A percentile compares a stretch with the other conserved stretches of the same genome.
Evolutionary conservation across 2,888 invertebrate species (phyloP).

Genomic region (Chrysotoxum bicinctum): DNA sequence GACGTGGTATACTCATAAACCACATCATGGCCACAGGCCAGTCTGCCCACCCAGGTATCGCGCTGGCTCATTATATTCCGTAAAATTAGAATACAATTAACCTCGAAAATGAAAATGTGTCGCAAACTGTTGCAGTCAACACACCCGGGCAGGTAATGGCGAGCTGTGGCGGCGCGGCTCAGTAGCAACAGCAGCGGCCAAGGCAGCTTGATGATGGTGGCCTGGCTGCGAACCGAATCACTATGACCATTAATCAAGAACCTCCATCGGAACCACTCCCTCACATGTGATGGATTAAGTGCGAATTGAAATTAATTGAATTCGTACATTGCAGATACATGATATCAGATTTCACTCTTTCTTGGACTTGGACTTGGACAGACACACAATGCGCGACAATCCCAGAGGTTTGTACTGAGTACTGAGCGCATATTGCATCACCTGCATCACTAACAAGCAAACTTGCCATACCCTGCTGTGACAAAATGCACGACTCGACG

Average conservation of each 20-base stretch:
- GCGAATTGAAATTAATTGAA: slow-evolving; percentile 73
- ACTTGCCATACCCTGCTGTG: slow-evolving; percentile 58
- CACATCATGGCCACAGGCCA: background rate
- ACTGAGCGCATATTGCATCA: slow-evolving; percentile 58
- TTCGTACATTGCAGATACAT: slow-evolving; percentile 71
- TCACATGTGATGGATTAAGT: slow-evolving; percentile 72
- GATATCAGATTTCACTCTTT: slow-evolving; percentile 67
- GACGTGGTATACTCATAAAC: slow-evolving; percentile 17
- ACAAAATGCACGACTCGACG: slow-evolving; percentile 14
- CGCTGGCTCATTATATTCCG: slow-evolving; percentile 42
- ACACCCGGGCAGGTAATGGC: slow-evolving; percentile 6
- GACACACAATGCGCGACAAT: slow-evolving; percentile 48
- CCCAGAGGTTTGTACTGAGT: slow-evolving; percentile 8
- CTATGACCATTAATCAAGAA: slow-evolving; percentile 68
- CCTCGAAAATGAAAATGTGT: slow-evolving; percentile 58
- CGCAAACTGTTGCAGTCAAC: slow-evolving; percentile 59
- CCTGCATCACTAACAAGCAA: slow-evolving; percentile 48
- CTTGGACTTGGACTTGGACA: slow-evolving; percentile 13
- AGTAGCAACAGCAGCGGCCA: background rate
- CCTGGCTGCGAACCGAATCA: slow-evolving; percentile 20
- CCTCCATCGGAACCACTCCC: slow-evolving; percentile 69
- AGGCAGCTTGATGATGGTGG: slow-evolving; percentile 24
- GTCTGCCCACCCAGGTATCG: slow-evolving; percentile 63
- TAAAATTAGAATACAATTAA: slow-evolving; percentile 70
- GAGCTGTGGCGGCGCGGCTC: slow-evolving; percentile 8